A percentile compares a stretch with the other conserved stretches of the same genome.
phyloP scores from a whole-genome alignment of 2,797 vertebrate genomes.

The Diceros bicornis region DNA sequence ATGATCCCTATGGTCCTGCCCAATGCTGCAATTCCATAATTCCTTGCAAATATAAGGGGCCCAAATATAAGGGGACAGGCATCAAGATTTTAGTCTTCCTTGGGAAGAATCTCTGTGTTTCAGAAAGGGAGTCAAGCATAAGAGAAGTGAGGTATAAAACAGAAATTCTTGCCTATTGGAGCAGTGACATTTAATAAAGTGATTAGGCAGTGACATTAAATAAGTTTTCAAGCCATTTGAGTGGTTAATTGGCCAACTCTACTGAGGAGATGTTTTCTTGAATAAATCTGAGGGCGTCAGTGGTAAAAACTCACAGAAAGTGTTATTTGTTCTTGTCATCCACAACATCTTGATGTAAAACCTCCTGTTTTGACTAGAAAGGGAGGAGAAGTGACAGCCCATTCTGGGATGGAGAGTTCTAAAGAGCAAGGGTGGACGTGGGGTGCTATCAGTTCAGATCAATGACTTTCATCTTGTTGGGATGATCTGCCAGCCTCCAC shows the following conservation, averaged over 20 bases:
- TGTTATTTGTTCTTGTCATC: constrained; percentile 58
- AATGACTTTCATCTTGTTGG: neutral
- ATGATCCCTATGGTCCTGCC: neutral
- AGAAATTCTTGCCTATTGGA: constrained; percentile 42
- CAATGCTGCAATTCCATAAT: neutral
- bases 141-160: constrained; percentile 38
- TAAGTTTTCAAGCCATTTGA: constrained; percentile 82
- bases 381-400: neutral
- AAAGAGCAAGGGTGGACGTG: neutral
- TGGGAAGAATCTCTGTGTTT: neutral
- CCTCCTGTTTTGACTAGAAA: constrained; percentile 40
- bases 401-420: neutral
- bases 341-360: constrained; percentile 3
- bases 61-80: neutral
- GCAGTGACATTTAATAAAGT: constrained; percentile 84
- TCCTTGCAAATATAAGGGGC: neutral
- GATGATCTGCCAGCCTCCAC: neutral
- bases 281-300: constrained; percentile 7
- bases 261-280: constrained; percentile 69
- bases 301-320: neutral
- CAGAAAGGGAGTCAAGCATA: neutral
- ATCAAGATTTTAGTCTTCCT: neutral
- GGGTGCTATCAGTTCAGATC: neutral
- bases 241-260: constrained; percentile 80
- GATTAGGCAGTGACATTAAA: constrained; percentile 86